Base-by-base conservation (phyloP, 2,797 vertebrate species). In the Sarcoramphus papa region DNA sequence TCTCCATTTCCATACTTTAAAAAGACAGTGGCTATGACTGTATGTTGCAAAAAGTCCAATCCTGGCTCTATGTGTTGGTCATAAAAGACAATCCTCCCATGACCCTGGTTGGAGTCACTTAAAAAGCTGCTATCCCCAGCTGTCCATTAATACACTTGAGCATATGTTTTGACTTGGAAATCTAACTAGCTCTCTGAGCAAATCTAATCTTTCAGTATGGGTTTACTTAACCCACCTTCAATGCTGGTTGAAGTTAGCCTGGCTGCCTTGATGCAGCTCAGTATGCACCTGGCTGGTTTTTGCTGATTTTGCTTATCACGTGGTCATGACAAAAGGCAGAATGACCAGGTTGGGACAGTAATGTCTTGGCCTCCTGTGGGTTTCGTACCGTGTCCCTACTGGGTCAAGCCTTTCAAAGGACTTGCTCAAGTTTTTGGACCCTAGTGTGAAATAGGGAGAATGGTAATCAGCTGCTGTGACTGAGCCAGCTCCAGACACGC, bases 161-260 rank as follows among this genome's bases (percentile, higher is more conserved):
- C 16, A 8, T 68, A 48, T 4, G 1, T 48, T 89, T 87, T 85
- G 48, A 33, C 17, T 89, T 20, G 9, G 78, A 87, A 81, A 82
- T 86, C 21, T 63, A 83, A 33, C 23, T 50, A 43, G 9, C 50
- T 73, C 7, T 76, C 48, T 57, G 54, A 75, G 37, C 78, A 85
- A 63, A 69, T 41, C 20, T 60, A 17, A 21, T 19, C 18, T 63
- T 92, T 56, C 25, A 18, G 7, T 78, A 25, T 17, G 14, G 9
- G 8, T 82, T 88, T 87, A 60, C 57, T 86, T 48, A 72, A 72
- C 18, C 6, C 11, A 45, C 10, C 11, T 56, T 78, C 65, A 72
- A 0, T 2, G 2, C 1, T 82, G 35, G 14, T 43, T 85, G 43
- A 62, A 73, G 14, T 65, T 53, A 62, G 14, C 2, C 0, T 77